Conservation (phyloP, 2,113 vertebrate genomes). For the Indri indri region DNA sequence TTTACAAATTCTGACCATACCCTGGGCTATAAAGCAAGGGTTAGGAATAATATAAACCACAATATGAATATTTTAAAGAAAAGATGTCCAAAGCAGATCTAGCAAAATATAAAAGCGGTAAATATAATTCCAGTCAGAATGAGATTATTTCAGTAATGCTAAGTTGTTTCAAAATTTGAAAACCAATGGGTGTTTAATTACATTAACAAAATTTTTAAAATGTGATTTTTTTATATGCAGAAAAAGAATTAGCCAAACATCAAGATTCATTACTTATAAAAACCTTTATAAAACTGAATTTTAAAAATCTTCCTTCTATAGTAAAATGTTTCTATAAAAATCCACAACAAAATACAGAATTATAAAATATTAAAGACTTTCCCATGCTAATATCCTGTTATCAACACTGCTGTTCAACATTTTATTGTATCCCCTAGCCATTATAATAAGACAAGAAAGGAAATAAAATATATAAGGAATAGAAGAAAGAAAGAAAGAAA, state of each 20-base stretch:
- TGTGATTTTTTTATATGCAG: neutral
- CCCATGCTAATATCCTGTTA: neutral
- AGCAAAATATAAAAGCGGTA: neutral
- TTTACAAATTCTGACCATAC: neutral
- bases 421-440: neutral
- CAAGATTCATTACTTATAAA: neutral
- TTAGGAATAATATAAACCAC: neutral
- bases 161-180: neutral
- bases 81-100: neutral
- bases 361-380: constrained; percentile 7
- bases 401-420: neutral
- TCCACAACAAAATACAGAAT: neutral
- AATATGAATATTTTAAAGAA: neutral
- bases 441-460: neutral
- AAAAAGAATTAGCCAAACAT: neutral
- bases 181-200: neutral
- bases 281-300: neutral
- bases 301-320: neutral
- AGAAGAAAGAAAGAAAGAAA: neutral
- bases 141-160: neutral
- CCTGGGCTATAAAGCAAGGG: neutral
- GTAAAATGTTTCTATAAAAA: neutral
- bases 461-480: neutral
- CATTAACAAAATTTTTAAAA: neutral
- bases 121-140: neutral